phyloP scores from a whole-genome alignment of 2,797 vertebrate species.

The Neosalanx taihuensis region DNA sequence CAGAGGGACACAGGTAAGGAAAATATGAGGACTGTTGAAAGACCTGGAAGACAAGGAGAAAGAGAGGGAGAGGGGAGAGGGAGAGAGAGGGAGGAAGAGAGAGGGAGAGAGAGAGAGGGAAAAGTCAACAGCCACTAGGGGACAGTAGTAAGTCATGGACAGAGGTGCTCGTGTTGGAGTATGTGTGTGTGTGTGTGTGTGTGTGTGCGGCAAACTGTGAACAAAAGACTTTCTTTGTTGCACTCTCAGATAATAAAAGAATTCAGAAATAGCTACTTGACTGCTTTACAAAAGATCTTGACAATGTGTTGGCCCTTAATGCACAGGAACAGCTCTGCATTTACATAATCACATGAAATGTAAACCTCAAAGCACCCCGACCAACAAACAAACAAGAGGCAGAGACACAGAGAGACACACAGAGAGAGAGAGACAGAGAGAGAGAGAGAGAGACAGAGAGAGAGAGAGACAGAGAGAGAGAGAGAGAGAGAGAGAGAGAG shows the following conservation, averaged over 20 bases:
- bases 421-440: slow-evolving; percentile 38
- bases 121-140: slow-evolving; percentile 83
- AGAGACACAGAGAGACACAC: background rate
- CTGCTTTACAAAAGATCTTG: slow-evolving; percentile 81
- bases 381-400: slow-evolving; percentile 70
- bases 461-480: slow-evolving; percentile 7
- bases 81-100: slow-evolving; percentile 22
- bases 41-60: slow-evolving; percentile 18
- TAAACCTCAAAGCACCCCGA: slow-evolving; percentile 70
- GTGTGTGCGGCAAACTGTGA: slow-evolving; percentile 80
- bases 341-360: slow-evolving; percentile 79
- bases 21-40: background rate
- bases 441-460: slow-evolving; percentile 20
- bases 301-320: slow-evolving; percentile 75
- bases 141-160: slow-evolving; percentile 98
- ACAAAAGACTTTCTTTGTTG: slow-evolving; percentile 98
- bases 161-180: slow-evolving; percentile 44
- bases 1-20: slow-evolving; percentile 47
- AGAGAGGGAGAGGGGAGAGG: slow-evolving; percentile 21
- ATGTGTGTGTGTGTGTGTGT: no score
- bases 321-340: slow-evolving; percentile 73
- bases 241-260: slow-evolving; percentile 82
- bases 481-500: slow-evolving; percentile 27
- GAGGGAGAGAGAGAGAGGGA: slow-evolving; percentile 50
- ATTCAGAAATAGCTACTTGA: slow-evolving; percentile 83